These are phyloP conservation scores for Papilio machaon DNA, from an alignment of 1,140 invertebrate genomes.

Conservation along the genomic window DNA sequence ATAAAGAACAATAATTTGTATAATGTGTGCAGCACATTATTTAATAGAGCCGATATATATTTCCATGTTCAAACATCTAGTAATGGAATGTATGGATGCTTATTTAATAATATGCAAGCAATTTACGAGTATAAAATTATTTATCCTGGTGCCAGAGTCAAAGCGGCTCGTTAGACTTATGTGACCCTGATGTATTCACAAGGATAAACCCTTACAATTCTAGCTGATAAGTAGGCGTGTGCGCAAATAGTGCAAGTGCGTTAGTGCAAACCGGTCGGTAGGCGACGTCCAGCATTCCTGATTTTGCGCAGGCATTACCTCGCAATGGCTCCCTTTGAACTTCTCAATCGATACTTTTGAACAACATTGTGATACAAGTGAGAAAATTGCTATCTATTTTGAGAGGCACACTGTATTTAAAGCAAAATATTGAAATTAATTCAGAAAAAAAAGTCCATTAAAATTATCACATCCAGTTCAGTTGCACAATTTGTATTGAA, in stretches of 20 bases:
- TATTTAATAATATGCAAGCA: slow-evolving; percentile 16
- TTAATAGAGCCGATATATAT: not conserved
- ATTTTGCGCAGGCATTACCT: slow-evolving; percentile 33
- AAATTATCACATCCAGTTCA: not conserved
- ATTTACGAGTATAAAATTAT: slow-evolving; percentile 3
- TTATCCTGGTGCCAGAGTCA: slow-evolving; percentile 24
- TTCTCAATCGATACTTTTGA: slow-evolving; percentile 26
- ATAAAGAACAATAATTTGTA: slow-evolving; percentile 5
- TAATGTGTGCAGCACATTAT: slow-evolving; percentile 3
- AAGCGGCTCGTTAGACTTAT: slow-evolving; percentile 20
- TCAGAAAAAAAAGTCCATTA: not conserved
- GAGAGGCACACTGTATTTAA: not conserved
- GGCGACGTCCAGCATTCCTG: slow-evolving; percentile 37
- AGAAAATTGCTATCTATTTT: not conserved
- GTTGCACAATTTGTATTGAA: not conserved
- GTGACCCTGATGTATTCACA: slow-evolving; percentile 7
- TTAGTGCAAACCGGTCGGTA: slow-evolving; percentile 32
- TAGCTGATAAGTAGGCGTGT: slow-evolving; percentile 33
- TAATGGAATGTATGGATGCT: slow-evolving; percentile 8
- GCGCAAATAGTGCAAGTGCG: slow-evolving; percentile 35
- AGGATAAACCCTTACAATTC: slow-evolving; percentile 19
- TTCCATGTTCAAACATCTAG: not conserved
- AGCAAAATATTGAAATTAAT: not conserved
- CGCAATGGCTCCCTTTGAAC: slow-evolving; percentile 29
- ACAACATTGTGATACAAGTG: not conserved